phyloP scores from a whole-genome alignment of 2,113 vertebrate genomes.

The Scalopus aquaticus region DNA sequence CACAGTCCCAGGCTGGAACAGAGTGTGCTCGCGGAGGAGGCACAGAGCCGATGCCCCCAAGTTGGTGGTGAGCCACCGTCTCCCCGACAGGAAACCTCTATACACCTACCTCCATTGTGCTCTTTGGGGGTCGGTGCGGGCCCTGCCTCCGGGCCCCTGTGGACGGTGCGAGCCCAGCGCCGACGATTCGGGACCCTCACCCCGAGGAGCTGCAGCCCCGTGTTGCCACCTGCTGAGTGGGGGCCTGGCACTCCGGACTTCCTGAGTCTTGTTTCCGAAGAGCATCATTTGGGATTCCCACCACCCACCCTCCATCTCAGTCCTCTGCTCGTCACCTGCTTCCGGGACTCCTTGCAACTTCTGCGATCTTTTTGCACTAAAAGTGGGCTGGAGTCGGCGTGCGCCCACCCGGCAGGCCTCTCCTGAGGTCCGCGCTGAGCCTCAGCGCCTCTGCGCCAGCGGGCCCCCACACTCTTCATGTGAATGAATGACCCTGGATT shows the following conservation, averaged over 20 bases:
- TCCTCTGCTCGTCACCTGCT: not conserved
- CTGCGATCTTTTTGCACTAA: constrained; percentile 62
- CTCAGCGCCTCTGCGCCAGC: not conserved
- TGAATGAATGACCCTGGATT: not conserved
- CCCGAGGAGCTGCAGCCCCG: not conserved
- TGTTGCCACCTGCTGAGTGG: constrained; percentile 3
- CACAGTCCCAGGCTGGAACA: constrained; percentile 58
- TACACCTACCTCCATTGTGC: constrained; percentile 77
- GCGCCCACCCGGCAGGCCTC: not conserved
- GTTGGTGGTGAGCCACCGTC: constrained; percentile 50
- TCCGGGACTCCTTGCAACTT: not conserved
- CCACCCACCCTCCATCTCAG: not conserved
- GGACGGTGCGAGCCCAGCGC: not conserved
- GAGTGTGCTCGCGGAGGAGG: not conserved
- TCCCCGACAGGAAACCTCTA: constrained; percentile 42
- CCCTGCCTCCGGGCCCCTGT: not conserved
- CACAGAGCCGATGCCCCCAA: not conserved
- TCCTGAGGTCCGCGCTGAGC: not conserved
- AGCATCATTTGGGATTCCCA: not conserved
- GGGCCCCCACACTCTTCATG: not conserved
- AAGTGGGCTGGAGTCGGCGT: not conserved
- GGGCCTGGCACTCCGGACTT: not conserved
- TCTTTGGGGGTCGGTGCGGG: not conserved
- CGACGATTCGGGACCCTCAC: not conserved
- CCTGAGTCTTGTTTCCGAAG: constrained; percentile 17